Percentiles rank a stretch among this genome's conserved stretches.
Evolutionary conservation across 2,888 invertebrate genomes (phyloP).

Genomic region (Dyspetes luteomarginatus): DNA sequence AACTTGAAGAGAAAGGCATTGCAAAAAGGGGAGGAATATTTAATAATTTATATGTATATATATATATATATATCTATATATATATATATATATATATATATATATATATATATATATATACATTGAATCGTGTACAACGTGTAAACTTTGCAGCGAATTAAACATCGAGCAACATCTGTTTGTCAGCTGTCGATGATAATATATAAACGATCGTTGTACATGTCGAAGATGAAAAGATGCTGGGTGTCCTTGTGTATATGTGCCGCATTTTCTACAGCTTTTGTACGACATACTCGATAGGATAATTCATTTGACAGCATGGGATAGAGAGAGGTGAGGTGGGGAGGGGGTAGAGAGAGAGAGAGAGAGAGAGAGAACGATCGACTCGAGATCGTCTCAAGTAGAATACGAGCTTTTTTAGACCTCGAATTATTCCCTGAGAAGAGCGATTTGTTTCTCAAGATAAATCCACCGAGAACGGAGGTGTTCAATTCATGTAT

Average conservation of each 20-base stretch:
- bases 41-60: too few species aligned
- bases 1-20: too few species aligned
- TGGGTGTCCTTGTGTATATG: conserved; percentile 30
- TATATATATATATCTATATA: not conserved
- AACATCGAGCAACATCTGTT: conserved; percentile 56
- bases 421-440: not conserved
- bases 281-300: not conserved
- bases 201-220: conserved; percentile 39
- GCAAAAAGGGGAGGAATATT: too few species aligned
- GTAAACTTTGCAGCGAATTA: conserved; percentile 42
- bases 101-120: not conserved
- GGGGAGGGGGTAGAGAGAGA: not conserved
- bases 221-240: conserved; percentile 50
- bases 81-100: not conserved
- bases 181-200: conserved; percentile 64
- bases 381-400: not conserved
- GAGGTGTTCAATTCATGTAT: not conserved
- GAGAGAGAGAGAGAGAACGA: not conserved
- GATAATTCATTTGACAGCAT: not conserved
- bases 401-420: not conserved
- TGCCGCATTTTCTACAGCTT: not conserved
- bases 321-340: not conserved
- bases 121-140: not conserved
- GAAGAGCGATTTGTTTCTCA: not conserved
- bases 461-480: not conserved